A percentile compares a stretch with the other conserved stretches of the same genome.
phyloP scores from a whole-genome alignment of 2,797 vertebrate genomes.

The Pogoniulus pusillus region DNA sequence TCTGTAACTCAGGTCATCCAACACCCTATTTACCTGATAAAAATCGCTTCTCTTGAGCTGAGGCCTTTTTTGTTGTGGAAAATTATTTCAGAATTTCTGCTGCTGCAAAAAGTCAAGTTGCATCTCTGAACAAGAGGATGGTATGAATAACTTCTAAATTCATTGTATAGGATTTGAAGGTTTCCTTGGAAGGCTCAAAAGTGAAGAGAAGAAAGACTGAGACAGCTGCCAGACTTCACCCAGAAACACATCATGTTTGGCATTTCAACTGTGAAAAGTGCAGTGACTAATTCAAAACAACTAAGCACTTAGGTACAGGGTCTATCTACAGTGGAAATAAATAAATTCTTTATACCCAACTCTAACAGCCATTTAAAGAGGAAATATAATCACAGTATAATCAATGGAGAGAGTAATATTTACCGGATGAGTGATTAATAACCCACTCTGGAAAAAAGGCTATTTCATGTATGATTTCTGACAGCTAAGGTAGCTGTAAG shows the following conservation, averaged over 20 bases:
- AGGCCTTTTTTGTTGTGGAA: not conserved
- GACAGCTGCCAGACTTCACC: not conserved
- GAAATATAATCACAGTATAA: conserved; percentile 70
- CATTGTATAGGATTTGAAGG: not conserved
- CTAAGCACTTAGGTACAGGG: conserved; percentile 50
- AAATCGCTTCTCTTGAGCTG: not conserved
- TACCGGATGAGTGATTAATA: conserved; percentile 62
- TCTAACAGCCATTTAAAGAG: conserved; percentile 72
- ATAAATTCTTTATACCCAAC: conserved; percentile 58
- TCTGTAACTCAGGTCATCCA: not conserved
- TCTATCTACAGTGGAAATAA: conserved; percentile 65
- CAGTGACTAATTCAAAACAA: conserved; percentile 63
- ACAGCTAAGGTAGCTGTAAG: conserved; percentile 57
- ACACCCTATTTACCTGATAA: not conserved
- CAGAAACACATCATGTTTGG: not conserved
- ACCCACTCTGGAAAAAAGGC: conserved; percentile 23
- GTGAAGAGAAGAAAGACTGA: not conserved
- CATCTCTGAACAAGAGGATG: not conserved
- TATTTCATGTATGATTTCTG: conserved; percentile 63
- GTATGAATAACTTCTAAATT: not conserved
- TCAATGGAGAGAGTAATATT: conserved; percentile 72
- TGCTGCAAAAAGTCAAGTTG: not conserved
- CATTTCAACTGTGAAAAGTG: conserved; percentile 48
- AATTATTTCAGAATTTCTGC: not conserved
- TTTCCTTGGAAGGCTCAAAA: conserved; percentile 1